Conservation (phyloP, 30 jellyfish, hydroid and myxozoan genomes). For the Cassiopea xamachana region DNA sequence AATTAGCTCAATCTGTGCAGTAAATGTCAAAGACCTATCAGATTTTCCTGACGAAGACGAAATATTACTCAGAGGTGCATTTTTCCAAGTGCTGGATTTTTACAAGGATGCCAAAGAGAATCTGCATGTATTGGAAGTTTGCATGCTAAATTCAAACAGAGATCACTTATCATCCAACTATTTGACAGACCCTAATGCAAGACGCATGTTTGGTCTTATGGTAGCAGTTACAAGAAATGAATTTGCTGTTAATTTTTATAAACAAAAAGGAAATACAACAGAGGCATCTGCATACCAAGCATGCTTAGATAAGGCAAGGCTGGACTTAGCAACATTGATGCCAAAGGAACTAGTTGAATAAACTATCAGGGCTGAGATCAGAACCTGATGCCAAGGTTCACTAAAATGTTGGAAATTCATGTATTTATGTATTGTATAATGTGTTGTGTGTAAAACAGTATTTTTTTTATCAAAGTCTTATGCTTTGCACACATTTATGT, state of each 20-base stretch:
- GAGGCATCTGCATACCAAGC: constrained; percentile 68
- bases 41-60: constrained; percentile 80
- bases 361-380: neutral
- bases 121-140: constrained; percentile 76
- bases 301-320: constrained; percentile 53
- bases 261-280: constrained; percentile 41
- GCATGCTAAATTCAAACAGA: constrained; percentile 88
- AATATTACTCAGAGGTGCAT: constrained; percentile 83
- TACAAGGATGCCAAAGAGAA: constrained; percentile 49
- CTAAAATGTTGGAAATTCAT: too few relatives aligned
- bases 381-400: too few relatives aligned
- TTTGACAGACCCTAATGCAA: constrained; percentile 80
- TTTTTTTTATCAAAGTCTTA: too few relatives aligned
- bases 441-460: too few relatives aligned
- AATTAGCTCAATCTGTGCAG: constrained; percentile 94
- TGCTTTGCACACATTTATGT: too few relatives aligned
- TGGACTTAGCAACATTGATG: constrained; percentile 45
- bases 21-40: constrained; percentile 71
- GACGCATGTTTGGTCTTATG: constrained; percentile 87
- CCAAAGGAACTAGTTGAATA: constrained; percentile 30
- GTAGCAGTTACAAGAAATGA: constrained; percentile 82
- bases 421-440: too few relatives aligned
- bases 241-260: constrained; percentile 66
- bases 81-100: constrained; percentile 81
- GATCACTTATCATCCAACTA: constrained; percentile 76